Evolutionary conservation across 2,113 vertebrate genomes (phyloP).

Genomic region (Conger conger): DNA sequence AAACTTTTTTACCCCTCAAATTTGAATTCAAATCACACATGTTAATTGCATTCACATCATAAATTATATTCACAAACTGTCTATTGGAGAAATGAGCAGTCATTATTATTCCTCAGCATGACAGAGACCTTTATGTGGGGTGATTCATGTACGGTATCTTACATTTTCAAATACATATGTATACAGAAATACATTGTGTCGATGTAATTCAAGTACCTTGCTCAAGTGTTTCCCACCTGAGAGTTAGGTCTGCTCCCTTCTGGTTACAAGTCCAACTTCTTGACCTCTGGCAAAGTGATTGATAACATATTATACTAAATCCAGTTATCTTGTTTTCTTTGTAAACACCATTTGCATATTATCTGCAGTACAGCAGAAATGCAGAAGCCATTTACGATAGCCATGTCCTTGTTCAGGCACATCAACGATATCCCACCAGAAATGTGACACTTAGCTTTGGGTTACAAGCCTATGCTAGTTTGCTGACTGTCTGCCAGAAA

Average conservation of each 20-base stretch:
- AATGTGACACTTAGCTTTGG: neutral
- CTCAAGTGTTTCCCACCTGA: neutral
- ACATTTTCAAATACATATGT: neutral
- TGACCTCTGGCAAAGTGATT: neutral
- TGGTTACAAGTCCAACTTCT: neutral
- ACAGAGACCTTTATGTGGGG: neutral
- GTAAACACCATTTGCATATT: neutral
- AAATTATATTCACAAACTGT: neutral
- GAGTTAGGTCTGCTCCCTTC: neutral
- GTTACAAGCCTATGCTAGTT: neutral
- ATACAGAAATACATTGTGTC: neutral
- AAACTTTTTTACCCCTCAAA: neutral
- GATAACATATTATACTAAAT: neutral
- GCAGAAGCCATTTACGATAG: neutral
- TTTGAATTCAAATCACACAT: neutral
- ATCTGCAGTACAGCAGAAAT: neutral
- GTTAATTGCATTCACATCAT: neutral
- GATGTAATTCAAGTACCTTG: neutral
- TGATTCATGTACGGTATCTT: neutral
- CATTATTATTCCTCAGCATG: neutral
- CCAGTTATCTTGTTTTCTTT: neutral
- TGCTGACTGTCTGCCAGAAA: neutral
- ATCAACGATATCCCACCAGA: neutral
- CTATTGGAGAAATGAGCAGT: neutral
- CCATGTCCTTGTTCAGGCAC: neutral